These are phyloP conservation scores for Philopedon plagiatum DNA, from an alignment of 2,888 invertebrate genomes.

Conservation along the genomic window DNA sequence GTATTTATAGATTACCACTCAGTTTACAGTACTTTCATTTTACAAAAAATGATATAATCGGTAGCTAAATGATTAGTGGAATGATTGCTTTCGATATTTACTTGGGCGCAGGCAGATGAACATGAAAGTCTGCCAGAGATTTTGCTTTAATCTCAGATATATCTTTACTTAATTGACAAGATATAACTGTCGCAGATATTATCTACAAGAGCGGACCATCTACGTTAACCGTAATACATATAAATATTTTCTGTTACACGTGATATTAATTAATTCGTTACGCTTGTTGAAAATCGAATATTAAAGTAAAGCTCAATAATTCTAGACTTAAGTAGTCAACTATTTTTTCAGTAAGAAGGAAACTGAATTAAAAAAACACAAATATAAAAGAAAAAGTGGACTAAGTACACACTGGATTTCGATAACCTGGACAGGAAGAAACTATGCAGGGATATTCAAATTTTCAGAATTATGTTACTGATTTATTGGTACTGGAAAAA, in stretches of 20 bases:
- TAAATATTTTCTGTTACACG: slow-evolving; percentile 60
- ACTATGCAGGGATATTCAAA: too few species aligned
- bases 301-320: not conserved
- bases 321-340: too few species aligned
- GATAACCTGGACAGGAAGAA: too few species aligned
- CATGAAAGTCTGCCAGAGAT: slow-evolving; percentile 37
- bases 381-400: too few species aligned
- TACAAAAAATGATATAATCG: slow-evolving; percentile 1
- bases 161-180: slow-evolving; percentile 58
- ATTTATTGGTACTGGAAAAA: too few species aligned
- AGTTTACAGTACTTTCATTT: slow-evolving; percentile 3
- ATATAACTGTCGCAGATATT: slow-evolving; percentile 58
- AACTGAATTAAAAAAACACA: too few species aligned
- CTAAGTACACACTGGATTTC: too few species aligned
- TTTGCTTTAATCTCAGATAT: slow-evolving; percentile 37
- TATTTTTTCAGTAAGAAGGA: too few species aligned
- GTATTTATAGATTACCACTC: slow-evolving; percentile 26
- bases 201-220: slow-evolving; percentile 56
- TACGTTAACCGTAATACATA: slow-evolving; percentile 59
- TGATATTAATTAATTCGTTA: slow-evolving; percentile 56
- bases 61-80: slow-evolving; percentile 41
- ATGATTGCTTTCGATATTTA: slow-evolving; percentile 45
- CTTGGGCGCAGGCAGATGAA: slow-evolving; percentile 35
- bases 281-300: slow-evolving; percentile 26
- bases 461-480: too few species aligned